These are phyloP conservation scores for Sibirionetta formosa DNA, from an alignment of 2,797 vertebrate genomes.

Conservation along the genomic window DNA sequence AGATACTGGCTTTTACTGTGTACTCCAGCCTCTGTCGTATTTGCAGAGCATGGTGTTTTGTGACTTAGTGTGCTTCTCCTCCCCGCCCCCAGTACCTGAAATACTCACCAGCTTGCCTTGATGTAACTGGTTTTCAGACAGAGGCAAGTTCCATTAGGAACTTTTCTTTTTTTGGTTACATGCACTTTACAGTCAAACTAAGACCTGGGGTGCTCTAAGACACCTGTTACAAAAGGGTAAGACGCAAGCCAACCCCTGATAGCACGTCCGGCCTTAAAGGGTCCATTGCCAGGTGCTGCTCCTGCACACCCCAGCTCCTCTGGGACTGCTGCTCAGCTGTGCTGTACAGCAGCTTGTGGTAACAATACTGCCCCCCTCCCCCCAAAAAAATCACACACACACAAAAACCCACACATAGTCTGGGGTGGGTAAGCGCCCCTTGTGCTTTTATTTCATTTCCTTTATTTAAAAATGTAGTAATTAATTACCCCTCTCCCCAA, in stretches of 20 bases:
- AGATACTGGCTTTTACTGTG: conserved; percentile 98
- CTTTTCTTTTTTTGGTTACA: fast-evolving
- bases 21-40: conserved; percentile 89
- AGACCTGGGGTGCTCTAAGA: background rate
- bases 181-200: fast-evolving
- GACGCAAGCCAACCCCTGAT: fast-evolving
- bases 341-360: fast-evolving
- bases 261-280: fast-evolving
- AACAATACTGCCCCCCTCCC: too few species aligned
- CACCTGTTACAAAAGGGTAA: fast-evolving
- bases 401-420: too few species aligned
- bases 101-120: fast-evolving
- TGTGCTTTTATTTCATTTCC: conserved; percentile 8
- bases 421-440: background rate
- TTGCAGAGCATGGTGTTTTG: conserved; percentile 40
- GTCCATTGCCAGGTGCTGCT: fast-evolving
- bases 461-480: conserved; percentile 35
- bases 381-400: background rate
- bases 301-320: fast-evolving
- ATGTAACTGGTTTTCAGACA: fast-evolving
- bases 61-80: fast-evolving
- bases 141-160: fast-evolving
- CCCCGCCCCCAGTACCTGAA: fast-evolving
- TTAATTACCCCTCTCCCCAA: background rate
- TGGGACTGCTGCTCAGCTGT: fast-evolving